phyloP scores from a whole-genome alignment of 2,797 vertebrate genomes.

The Pitangus sulphuratus region DNA sequence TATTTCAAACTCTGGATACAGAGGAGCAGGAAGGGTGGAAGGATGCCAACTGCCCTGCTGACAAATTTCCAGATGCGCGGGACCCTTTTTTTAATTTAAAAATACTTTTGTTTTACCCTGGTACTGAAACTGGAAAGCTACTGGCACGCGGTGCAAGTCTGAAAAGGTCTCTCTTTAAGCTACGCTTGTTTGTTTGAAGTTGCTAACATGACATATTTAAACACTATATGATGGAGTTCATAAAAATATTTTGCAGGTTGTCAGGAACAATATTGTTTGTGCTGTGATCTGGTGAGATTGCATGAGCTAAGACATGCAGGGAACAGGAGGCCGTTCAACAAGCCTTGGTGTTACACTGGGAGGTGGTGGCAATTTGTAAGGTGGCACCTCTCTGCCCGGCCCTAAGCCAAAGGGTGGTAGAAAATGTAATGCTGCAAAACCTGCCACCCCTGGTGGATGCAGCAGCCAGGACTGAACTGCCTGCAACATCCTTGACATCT shows the following conservation, averaged over 20 bases:
- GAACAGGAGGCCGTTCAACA: neutral
- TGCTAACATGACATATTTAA: neutral
- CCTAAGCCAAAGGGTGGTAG: neutral
- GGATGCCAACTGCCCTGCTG: neutral
- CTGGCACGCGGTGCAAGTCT: neutral
- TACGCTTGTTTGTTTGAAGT: neutral
- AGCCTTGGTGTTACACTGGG: neutral
- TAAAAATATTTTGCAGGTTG: constrained; percentile 26
- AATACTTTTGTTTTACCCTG: neutral
- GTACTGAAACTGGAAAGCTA: neutral
- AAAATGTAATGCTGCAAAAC: neutral
- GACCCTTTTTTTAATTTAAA: neutral
- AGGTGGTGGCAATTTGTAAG: neutral
- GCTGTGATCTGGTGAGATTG: neutral
- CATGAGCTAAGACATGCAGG: neutral
- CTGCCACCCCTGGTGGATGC: fast-evolving
- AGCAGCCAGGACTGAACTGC: neutral
- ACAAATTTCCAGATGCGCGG: neutral
- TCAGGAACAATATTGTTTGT: neutral
- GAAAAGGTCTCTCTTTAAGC: neutral
- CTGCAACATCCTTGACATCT: neutral
- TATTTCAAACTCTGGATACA: neutral
- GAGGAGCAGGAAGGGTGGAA: neutral
- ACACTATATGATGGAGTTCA: neutral
- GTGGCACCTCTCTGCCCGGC: neutral